These are phyloP conservation scores for Austrolebias charrua DNA, from an alignment of 2,797 vertebrate species.

Conservation along the genomic window DNA sequence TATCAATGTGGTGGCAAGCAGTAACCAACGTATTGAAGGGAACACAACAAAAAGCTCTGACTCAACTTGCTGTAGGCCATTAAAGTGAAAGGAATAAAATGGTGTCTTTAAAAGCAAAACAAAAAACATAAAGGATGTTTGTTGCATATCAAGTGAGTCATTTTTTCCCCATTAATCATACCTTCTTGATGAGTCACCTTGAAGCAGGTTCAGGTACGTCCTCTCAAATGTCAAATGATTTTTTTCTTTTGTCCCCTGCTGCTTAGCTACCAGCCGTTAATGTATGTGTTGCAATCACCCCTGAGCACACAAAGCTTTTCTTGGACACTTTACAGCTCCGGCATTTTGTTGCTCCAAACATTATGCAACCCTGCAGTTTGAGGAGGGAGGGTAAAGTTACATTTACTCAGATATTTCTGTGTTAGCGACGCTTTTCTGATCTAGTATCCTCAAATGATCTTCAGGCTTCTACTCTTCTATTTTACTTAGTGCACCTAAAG, in stretches of 20 bases:
- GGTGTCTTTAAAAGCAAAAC: no score
- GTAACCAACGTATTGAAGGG: no score
- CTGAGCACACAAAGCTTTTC: not conserved
- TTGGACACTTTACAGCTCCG: not conserved
- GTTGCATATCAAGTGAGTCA: no score
- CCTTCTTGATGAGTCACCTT: slow-evolving; percentile 13
- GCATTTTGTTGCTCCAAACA: slow-evolving; percentile 2
- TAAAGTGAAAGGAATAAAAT: no score
- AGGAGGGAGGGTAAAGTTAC: not conserved
- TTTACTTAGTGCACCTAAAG: no score
- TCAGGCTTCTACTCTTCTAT: no score
- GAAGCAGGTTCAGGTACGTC: not conserved
- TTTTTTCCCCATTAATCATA: not conserved
- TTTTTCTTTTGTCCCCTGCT: not conserved
- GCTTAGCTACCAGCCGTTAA: not conserved
- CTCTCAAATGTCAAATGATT: not conserved
- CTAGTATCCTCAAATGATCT: not conserved
- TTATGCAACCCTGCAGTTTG: not conserved
- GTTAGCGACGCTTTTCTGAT: not conserved
- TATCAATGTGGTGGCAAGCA: no score
- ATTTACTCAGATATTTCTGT: not conserved
- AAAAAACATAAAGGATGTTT: no score
- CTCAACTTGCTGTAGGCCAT: no score
- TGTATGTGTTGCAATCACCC: not conserved
- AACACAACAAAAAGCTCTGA: no score